Conservation (phyloP, 2,797 vertebrate species). For the Sciurus vulgaris region DNA sequence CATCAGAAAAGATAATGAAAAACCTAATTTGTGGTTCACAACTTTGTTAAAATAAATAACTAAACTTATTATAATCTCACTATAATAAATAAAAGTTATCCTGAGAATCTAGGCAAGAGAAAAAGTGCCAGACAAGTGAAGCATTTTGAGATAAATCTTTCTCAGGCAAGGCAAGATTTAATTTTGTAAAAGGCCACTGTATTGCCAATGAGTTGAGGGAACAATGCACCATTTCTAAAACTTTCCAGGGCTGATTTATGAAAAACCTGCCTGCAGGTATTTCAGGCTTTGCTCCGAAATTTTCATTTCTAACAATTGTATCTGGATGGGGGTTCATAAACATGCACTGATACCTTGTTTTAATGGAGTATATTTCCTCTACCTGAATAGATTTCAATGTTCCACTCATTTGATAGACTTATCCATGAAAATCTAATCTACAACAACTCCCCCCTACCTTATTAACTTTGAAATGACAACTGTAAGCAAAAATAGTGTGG, state of each 20-base stretch:
- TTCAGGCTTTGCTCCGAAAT: not conserved
- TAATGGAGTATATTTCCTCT: conserved; percentile 17
- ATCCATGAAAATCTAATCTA: conserved; percentile 63
- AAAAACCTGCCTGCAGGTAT: conserved; percentile 4
- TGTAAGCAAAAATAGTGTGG: conserved; percentile 30
- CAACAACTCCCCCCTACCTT: conserved; percentile 36
- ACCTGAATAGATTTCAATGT: conserved; percentile 35
- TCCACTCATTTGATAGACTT: conserved; percentile 64
- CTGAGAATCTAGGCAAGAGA: not conserved
- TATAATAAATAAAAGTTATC: not conserved
- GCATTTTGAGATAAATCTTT: conserved; percentile 5
- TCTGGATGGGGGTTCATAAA: conserved; percentile 14
- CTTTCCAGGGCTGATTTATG: not conserved
- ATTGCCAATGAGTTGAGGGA: not conserved
- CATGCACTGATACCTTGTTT: not conserved
- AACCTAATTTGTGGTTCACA: not conserved
- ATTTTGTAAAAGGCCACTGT: conserved; percentile 15
- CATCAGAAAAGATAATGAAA: conserved; percentile 24
- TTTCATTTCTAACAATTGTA: conserved; percentile 47
- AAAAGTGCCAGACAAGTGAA: not conserved
- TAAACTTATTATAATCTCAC: not conserved
- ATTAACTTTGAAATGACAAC: conserved; percentile 71
- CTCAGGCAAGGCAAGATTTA: not conserved
- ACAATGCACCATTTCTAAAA: not conserved
- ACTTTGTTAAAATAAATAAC: not conserved